Evolutionary conservation across 2,888 invertebrate species (phyloP).

Genomic region (Caenorhabditis afra): DNA sequence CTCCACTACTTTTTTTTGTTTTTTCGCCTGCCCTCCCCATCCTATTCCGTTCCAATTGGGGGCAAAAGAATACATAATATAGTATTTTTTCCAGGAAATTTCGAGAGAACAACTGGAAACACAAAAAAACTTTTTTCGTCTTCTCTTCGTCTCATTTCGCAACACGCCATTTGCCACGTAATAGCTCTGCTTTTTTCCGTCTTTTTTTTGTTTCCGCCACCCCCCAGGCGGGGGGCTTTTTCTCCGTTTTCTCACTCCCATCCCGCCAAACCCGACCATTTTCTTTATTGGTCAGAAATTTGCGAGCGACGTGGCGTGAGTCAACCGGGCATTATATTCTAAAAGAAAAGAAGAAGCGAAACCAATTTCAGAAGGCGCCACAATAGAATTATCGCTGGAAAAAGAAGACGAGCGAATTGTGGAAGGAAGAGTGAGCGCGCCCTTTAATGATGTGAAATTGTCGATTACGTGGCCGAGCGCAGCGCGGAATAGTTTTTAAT

Average conservation of each 20-base stretch:
- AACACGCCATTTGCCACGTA: too few species aligned
- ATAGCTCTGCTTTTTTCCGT: too few species aligned
- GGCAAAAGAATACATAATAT: slow-evolving; percentile 8
- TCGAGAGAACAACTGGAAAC: neutral
- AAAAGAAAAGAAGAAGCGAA: neutral
- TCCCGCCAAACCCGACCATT: neutral
- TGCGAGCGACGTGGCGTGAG: slow-evolving; percentile 7
- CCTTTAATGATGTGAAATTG: slow-evolving; percentile 1
- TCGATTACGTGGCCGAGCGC: too few species aligned
- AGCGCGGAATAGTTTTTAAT: too few species aligned
- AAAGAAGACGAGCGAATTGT: neutral
- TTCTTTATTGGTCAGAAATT: slow-evolving; percentile 17
- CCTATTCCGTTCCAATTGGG: neutral
- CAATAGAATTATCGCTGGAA: neutral
- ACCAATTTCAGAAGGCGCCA: too few species aligned
- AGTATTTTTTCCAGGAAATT: neutral
- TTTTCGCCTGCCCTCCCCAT: neutral
- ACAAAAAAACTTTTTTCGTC: neutral
- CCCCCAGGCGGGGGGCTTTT: too few species aligned
- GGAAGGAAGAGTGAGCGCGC: neutral
- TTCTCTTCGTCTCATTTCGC: neutral
- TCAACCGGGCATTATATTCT: slow-evolving; percentile 38
- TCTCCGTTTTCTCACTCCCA: neutral
- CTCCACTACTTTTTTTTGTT: slow-evolving; percentile 1
- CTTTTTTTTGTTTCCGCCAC: neutral